Evolutionary conservation across 2,888 invertebrate species (phyloP), one percentile per base, ranked within the genome.

Genomic region (Calameuta pallipes): DNA sequence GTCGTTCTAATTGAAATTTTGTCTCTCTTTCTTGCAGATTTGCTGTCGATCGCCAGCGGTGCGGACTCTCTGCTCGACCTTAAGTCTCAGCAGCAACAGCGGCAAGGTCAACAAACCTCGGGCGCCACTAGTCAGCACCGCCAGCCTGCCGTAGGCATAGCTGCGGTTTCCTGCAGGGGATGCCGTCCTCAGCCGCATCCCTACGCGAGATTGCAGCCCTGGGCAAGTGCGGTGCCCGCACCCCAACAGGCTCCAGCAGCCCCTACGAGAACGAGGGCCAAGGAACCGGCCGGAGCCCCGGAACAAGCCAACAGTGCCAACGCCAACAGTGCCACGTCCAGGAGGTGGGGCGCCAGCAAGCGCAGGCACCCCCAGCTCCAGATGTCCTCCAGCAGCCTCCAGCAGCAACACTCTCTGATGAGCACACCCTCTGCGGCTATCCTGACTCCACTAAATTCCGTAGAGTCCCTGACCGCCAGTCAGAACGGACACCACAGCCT

Each of bases 121-220:
- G 77, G 36, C 56, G 75, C 75, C 37, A 37, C 69, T 34, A 68
- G 75, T 69, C 74, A 77, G 37, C 41, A 78, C 35, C 75, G 78
- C n/a, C 78, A 78, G 69, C 78, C 75, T 13, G 78, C 78, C 23
- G 78, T 78, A 9, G 78, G 78, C 37, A 75, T 78, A 75, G 75
- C 75, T 36, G 78, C 78, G 11, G 75, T 78, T 31, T 78, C 78
- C 33, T 78, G 78, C 75, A 37, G 78, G n/a, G 78, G 75, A 36
- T 78, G 78, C 75, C 78, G 78, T 36, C 75, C 78, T 3, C 77
- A 77, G 74, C 74, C 77, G 15, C 75, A 78, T 36, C 78, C 78
- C 30, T 78, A 78, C 78, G 78, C 78, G 13, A 69, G 75, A 4
- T 68, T 78, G 12, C 78, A 78, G 70, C 78, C 78, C 35, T 78